Evolutionary conservation across 1,140 invertebrate genomes (phyloP).

Genomic region (Yoshiicerus persimilis): DNA sequence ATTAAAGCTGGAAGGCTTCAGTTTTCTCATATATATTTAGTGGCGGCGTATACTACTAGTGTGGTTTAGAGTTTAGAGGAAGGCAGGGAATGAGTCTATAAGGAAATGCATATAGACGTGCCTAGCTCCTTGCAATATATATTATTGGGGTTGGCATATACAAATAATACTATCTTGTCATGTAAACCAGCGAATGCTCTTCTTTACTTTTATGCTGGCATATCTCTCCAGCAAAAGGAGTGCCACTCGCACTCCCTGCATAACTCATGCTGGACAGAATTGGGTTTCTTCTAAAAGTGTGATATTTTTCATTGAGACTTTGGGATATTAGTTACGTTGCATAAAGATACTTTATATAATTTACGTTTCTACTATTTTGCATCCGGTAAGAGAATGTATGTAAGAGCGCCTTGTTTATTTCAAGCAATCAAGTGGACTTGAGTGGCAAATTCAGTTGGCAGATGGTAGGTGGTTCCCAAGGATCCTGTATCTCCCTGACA

Average conservation of each 20-base stretch:
- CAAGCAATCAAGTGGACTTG: not conserved
- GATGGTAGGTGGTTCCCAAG: not conserved
- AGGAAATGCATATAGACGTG: not conserved
- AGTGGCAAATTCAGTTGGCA: too few relatives aligned
- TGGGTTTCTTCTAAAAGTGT: not conserved
- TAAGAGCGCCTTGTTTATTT: not conserved
- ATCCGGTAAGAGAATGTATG: not conserved
- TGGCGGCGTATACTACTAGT: too few relatives aligned
- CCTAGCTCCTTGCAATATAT: not conserved
- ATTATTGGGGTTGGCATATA: not conserved
- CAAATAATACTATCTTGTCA: not conserved
- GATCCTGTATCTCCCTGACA: not conserved
- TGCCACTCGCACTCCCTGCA: not conserved
- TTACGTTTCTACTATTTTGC: not conserved
- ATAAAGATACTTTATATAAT: not conserved
- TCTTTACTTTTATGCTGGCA: not conserved
- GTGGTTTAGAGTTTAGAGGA: too few relatives aligned
- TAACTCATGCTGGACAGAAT: not conserved
- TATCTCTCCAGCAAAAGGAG: not conserved
- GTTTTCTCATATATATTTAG: not conserved
- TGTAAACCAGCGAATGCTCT: not conserved
- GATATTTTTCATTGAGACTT: not conserved
- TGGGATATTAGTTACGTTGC: not conserved
- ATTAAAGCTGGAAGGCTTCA: not conserved
- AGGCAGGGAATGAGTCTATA: too few relatives aligned